These are phyloP conservation scores for Zoanthus gigantus DNA, from an alignment of 92 coral and sea anemone genomes.

Conservation along the genomic window DNA sequence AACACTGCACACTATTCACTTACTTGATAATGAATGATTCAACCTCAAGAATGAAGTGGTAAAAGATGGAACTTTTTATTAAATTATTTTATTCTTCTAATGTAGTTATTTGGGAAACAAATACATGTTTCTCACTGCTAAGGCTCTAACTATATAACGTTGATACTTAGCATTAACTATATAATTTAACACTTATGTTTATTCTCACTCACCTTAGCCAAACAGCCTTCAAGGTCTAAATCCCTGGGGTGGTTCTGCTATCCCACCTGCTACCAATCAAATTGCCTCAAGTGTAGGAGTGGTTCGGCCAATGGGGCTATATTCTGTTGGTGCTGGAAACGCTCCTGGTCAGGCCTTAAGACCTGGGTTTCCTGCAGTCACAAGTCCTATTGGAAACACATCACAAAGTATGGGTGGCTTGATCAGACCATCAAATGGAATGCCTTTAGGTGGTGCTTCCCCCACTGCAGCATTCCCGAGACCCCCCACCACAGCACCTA, in stretches of 20 bases:
- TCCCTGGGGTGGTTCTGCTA: slow-evolving; percentile 14
- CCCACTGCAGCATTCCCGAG: slow-evolving; percentile 67
- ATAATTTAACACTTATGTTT: background rate
- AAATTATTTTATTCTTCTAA: too few species aligned
- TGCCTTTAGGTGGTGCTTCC: slow-evolving; percentile 45
- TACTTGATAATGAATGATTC: too few species aligned
- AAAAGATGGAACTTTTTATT: too few species aligned
- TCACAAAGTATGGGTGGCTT: slow-evolving; percentile 39
- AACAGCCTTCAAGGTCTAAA: slow-evolving; percentile 1
- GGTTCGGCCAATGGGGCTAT: slow-evolving; percentile 81
- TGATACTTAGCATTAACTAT: background rate
- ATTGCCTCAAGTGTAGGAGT: slow-evolving; percentile 71
- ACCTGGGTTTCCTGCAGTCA: slow-evolving; percentile 31
- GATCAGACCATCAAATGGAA: slow-evolving; percentile 52
- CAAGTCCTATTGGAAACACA: slow-evolving; percentile 22
- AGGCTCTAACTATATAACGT: too few species aligned
- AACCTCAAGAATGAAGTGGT: too few species aligned
- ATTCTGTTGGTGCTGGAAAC: slow-evolving; percentile 18
- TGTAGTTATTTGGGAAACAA: too few species aligned
- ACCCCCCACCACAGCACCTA: slow-evolving; percentile 57
- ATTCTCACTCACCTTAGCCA: slow-evolving; percentile 9
- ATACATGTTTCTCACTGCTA: too few species aligned
- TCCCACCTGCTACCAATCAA: slow-evolving; percentile 36
- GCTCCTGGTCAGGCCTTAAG: background rate
- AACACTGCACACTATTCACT: too few species aligned